A percentile compares a stretch with the other conserved stretches of the same genome.
These are phyloP conservation scores for Malacosoma neustria DNA, from an alignment of 2,888 invertebrate genomes.

Conservation along the genomic window DNA sequence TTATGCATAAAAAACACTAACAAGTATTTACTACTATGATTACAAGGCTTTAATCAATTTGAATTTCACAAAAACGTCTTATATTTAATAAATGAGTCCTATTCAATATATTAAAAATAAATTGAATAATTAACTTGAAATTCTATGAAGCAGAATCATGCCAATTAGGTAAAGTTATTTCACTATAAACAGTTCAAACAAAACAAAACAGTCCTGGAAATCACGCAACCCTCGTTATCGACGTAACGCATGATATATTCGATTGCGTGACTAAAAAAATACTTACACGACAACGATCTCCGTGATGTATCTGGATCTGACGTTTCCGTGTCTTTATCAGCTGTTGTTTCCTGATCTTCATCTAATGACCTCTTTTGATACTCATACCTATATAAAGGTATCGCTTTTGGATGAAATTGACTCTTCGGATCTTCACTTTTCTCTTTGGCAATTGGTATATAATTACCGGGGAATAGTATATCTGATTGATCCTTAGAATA, in stretches of 20 bases:
- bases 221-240: not conserved
- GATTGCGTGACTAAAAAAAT: conserved; percentile 4
- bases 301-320: conserved; percentile 40
- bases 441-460: conserved; percentile 63
- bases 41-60: too few species aligned
- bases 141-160: too few species aligned
- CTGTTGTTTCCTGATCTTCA: conserved; percentile 36
- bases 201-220: not conserved
- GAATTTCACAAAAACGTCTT: too few species aligned
- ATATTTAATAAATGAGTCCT: too few species aligned
- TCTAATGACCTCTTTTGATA: conserved; percentile 49
- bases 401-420: conserved; percentile 44
- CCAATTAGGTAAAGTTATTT: too few species aligned
- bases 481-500: conserved; percentile 49
- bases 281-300: conserved; percentile 63
- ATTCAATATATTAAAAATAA: too few species aligned
- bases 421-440: conserved; percentile 39
- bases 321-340: conserved; percentile 44
- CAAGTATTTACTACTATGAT: too few species aligned
- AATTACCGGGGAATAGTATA: conserved; percentile 66
- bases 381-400: conserved; percentile 50
- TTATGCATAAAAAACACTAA: too few species aligned
- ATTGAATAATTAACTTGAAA: too few species aligned
- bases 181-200: too few species aligned
- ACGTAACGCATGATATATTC: not conserved